Conservation (phyloP, 2,888 invertebrate genomes). For the Hemithea aestivaria region DNA sequence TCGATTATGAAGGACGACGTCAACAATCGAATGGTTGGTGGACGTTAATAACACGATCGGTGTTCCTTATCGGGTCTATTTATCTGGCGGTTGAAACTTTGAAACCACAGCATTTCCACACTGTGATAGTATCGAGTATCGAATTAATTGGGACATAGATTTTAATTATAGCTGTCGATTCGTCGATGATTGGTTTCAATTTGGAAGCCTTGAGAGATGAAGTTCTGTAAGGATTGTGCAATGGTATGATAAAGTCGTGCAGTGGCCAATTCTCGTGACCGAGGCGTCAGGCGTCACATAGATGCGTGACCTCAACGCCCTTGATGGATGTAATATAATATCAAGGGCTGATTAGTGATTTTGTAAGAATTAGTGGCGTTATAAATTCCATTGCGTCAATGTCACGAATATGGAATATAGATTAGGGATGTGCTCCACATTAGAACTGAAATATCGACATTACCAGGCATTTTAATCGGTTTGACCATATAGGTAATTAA, state of each 20-base stretch:
- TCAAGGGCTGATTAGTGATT: conserved; percentile 18
- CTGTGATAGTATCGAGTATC: conserved; percentile 50
- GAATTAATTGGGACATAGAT: conserved; percentile 57
- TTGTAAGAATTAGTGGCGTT: conserved; percentile 20
- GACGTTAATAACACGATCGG: conserved; percentile 41
- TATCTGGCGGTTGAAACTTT: conserved; percentile 45
- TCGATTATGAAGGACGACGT: conserved; percentile 34
- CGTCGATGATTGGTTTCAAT: conserved; percentile 30
- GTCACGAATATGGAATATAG: conserved; percentile 26
- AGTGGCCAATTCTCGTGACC: conserved; percentile 53
- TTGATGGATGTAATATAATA: conserved; percentile 33
- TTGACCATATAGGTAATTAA: too few species aligned
- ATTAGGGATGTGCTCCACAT: too few species aligned
- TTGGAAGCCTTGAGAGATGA: conserved; percentile 40
- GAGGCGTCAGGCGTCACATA: conserved; percentile 54
- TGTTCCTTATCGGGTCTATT: conserved; percentile 54
- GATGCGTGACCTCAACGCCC: conserved; percentile 60
- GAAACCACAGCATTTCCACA: conserved; percentile 57
- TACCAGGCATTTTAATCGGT: too few species aligned
- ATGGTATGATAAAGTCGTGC: conserved; percentile 47
- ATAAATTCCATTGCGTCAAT: conserved; percentile 25
- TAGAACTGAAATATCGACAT: too few species aligned
- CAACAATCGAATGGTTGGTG: conserved; percentile 25
- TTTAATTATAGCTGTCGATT: conserved; percentile 49
- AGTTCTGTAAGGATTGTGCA: conserved; percentile 45